A percentile compares a stretch with the other conserved stretches of the same genome.
phyloP scores from a whole-genome alignment of 2,888 invertebrate genomes.

The Apeira syringaria region DNA sequence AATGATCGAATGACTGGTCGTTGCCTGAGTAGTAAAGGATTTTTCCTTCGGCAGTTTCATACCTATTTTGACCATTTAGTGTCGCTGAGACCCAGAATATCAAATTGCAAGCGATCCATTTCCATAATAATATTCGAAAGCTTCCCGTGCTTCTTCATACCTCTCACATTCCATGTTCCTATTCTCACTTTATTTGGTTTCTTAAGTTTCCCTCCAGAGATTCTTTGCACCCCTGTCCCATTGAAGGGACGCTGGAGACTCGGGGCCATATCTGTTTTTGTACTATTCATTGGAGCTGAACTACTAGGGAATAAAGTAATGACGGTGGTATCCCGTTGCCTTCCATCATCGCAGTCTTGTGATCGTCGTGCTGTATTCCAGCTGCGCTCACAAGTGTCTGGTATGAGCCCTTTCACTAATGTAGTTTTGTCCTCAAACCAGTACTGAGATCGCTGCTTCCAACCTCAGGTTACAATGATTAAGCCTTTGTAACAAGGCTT shows the following conservation, averaged over 20 bases:
- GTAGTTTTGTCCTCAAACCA: too few relatives aligned
- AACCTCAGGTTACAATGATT: too few relatives aligned
- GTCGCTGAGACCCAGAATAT: too few relatives aligned
- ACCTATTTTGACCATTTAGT: too few relatives aligned
- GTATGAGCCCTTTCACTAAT: too few relatives aligned
- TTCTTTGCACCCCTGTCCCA: conserved; percentile 7
- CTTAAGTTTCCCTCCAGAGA: background rate
- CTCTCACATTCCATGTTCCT: background rate
- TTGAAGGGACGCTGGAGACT: conserved; percentile 4
- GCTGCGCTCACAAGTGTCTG: too few relatives aligned
- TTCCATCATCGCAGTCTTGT: background rate
- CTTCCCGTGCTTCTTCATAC: background rate
- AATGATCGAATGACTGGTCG: too few relatives aligned
- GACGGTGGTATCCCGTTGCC: conserved; percentile 4
- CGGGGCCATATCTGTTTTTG: conserved; percentile 1
- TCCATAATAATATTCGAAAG: background rate
- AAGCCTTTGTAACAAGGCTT: too few relatives aligned
- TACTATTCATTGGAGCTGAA: background rate
- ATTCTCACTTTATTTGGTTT: background rate
- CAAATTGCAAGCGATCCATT: background rate
- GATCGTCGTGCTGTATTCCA: background rate
- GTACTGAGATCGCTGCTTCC: too few relatives aligned
- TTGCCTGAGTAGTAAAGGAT: background rate
- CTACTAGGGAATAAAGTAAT: conserved; percentile 2
- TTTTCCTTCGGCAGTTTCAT: background rate